phyloP scores from a whole-genome alignment of 2,888 invertebrate species.

The Mythimna lalbum region DNA sequence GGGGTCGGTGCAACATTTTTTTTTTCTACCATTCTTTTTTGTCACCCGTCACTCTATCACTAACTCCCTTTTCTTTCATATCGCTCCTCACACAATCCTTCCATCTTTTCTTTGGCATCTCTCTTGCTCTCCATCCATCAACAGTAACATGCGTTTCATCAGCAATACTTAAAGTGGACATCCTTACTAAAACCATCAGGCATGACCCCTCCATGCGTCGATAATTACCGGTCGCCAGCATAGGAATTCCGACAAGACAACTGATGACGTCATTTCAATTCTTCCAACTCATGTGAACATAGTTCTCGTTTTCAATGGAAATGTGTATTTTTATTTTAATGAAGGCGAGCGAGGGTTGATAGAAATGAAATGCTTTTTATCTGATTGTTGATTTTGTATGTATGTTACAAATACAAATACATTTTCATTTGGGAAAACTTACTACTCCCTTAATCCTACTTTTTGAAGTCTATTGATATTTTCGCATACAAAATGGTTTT shows the following conservation, averaged over 20 bases:
- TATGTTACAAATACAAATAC: no score
- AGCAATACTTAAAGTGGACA: constrained; percentile 34
- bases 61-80: no score
- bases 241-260: constrained; percentile 42
- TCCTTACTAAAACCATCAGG: constrained; percentile 41
- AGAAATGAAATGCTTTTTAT: constrained; percentile 29
- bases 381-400: constrained; percentile 28
- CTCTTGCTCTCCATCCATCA: no score
- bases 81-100: no score
- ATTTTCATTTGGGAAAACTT: no score
- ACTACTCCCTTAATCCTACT: no score
- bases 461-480: neutral
- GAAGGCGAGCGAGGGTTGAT: constrained; percentile 23
- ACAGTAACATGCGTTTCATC: no score
- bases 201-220: constrained; percentile 56
- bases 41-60: no score
- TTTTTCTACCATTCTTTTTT: no score
- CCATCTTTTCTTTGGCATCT: no score
- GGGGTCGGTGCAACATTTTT: no score
- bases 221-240: constrained; percentile 54
- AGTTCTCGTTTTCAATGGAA: constrained; percentile 8
- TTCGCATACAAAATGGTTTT: no score
- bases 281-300: constrained; percentile 30
- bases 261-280: constrained; percentile 45
- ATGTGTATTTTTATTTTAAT: constrained; percentile 13